Evolutionary conservation across 2,113 vertebrate genomes (phyloP), one percentile per base, ranked within the genome.

Genomic region (Haplotaxodon microlepis): DNA sequence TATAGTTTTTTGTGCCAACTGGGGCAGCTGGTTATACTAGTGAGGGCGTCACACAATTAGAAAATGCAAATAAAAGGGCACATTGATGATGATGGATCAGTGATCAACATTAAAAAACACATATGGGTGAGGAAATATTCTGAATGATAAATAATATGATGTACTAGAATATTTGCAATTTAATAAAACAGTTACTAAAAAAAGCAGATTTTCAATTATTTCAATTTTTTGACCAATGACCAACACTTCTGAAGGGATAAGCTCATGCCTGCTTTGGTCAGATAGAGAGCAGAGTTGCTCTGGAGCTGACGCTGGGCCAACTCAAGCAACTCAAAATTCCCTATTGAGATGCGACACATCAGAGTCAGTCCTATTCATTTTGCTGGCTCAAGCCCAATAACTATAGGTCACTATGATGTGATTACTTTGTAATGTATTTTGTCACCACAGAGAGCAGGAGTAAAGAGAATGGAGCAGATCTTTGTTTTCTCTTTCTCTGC

Each of bases 211-310:
- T 38, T 69, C 7, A 13, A 13, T 81, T 13, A 24, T 59, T 29
- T 31, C 1, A 76, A 27, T 56, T 78, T 86, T 83, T 24, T 9
- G 11, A 51, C 10, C 56, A 57, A 29, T 36, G 29, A 66, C 66
- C 82, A 34, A 57, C 8, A 36, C 12, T 36, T 84, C 40, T 45
- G 36, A 76, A 81, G 51, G 57, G 21, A 82, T 59, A 38, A 66
- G 16, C 40, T 88, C n/a, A 56, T 29, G 79, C 10, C 50, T 84
- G 54, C 38, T 73, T 79, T 79, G 19, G 54, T 91, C 78, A 57
- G 31, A 85, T 84, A 89, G 85, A 92, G 89, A 82, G 85, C 86
- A 91, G 80, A 87, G 86, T 87, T 78, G 73, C 82, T 91, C 47
- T 42, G 83, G 84, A 71, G 82, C 53, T 8, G 40, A 88, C 17